Evolutionary conservation across 1,140 invertebrate genomes (phyloP).

Genomic region (Pararge aegeria): DNA sequence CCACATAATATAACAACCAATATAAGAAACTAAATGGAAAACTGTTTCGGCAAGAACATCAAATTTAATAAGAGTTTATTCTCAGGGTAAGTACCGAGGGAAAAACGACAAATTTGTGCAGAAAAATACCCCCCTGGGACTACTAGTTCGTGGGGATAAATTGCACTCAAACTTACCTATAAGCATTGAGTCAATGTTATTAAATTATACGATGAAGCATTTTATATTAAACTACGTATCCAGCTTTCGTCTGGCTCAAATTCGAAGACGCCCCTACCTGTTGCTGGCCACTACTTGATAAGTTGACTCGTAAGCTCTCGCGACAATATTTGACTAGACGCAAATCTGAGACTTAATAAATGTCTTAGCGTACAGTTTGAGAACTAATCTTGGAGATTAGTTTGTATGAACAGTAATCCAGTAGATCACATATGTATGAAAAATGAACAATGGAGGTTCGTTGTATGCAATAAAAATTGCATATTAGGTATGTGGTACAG

Average conservation of each 20-base stretch:
- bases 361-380: slow-evolving; percentile 16
- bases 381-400: not conserved
- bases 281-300: slow-evolving; percentile 25
- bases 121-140: no score
- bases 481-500: no score
- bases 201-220: not conserved
- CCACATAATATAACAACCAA: no score
- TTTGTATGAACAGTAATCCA: not conserved
- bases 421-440: not conserved
- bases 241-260: slow-evolving; percentile 15
- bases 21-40: no score
- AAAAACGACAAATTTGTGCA: no score
- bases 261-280: slow-evolving; percentile 20
- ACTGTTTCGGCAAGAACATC: no score
- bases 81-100: no score
- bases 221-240: slow-evolving; percentile 15
- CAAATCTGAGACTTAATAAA: slow-evolving; percentile 41
- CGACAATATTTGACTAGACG: slow-evolving; percentile 40
- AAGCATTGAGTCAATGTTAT: not conserved
- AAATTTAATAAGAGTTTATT: no score
- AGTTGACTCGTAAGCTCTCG: slow-evolving; percentile 22
- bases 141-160: no score
- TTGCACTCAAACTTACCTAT: no score
- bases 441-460: not conserved
- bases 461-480: no score